Evolutionary conservation across 1,140 invertebrate genomes (phyloP).

Genomic region (Parasteatoda tepidariorum): DNA sequence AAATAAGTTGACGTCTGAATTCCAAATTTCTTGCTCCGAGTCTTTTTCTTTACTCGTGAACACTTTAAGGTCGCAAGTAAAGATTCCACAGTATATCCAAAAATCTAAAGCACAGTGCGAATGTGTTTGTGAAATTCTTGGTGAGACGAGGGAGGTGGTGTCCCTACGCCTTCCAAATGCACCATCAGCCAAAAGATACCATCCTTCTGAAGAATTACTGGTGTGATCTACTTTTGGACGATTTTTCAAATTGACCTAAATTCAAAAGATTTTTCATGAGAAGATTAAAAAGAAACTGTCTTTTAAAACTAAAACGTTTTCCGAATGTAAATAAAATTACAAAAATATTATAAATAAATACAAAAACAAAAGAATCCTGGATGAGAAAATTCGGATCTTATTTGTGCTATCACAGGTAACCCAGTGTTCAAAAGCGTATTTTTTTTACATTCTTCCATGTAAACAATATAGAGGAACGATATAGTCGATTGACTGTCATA

Average conservation of each 20-base stretch:
- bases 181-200: slow-evolving; percentile 53
- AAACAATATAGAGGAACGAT: too few relatives aligned
- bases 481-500: too few relatives aligned
- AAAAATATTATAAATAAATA: too few relatives aligned
- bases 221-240: slow-evolving; percentile 45
- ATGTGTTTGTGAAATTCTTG: slow-evolving; percentile 36
- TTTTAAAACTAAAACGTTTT: too few relatives aligned
- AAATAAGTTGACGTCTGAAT: neutral
- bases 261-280: too few relatives aligned
- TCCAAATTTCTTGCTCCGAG: neutral
- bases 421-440: too few relatives aligned
- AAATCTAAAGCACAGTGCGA: slow-evolving; percentile 41
- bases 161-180: slow-evolving; percentile 12
- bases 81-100: slow-evolving; percentile 41
- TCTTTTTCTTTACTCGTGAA: neutral
- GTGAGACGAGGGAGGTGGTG: slow-evolving; percentile 16
- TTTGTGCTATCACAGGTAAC: too few relatives aligned
- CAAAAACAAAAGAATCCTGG: too few relatives aligned
- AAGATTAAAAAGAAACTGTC: too few relatives aligned
- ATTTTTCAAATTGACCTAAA: slow-evolving; percentile 26
- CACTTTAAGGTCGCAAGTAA: neutral
- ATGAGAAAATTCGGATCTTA: too few relatives aligned
- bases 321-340: too few relatives aligned
- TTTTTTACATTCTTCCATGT: too few relatives aligned
- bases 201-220: slow-evolving; percentile 20